These are phyloP conservation scores for Rhynchonema sp. DNA, from an alignment of 2,888 invertebrate genomes.

Conservation along the genomic window DNA sequence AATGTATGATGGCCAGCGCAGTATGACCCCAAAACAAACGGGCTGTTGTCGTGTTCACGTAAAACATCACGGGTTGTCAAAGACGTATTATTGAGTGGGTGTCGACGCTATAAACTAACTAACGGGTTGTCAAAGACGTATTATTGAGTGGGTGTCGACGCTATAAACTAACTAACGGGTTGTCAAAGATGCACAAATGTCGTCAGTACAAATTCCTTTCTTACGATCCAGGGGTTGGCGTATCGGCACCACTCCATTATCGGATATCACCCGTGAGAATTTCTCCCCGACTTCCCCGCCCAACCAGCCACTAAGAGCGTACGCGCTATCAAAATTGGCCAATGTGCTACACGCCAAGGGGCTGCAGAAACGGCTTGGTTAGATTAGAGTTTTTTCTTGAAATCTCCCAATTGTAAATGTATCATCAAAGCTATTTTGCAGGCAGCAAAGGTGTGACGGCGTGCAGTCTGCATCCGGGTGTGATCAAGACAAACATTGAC, in stretches of 20 bases:
- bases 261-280: not conserved
- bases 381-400: not conserved
- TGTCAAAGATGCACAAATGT: no score
- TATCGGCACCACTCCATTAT: not conserved
- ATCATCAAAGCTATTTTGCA: not conserved
- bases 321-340: conserved; percentile 44
- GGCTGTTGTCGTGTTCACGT: no score
- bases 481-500: conserved; percentile 48
- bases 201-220: no score
- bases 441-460: not conserved
- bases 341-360: conserved; percentile 4
- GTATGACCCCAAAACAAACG: no score
- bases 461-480: conserved; percentile 16
- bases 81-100: no score
- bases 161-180: no score
- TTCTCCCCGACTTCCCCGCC: not conserved
- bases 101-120: no score
- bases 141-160: no score
- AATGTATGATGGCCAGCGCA: no score
- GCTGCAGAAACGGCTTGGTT: conserved; percentile 3
- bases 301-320: conserved; percentile 40
- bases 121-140: no score
- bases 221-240: not conserved
- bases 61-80: no score
- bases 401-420: not conserved